Evolutionary conservation across 2,888 invertebrate species (phyloP).

Genomic region (Synanthedon tipuliformis): DNA sequence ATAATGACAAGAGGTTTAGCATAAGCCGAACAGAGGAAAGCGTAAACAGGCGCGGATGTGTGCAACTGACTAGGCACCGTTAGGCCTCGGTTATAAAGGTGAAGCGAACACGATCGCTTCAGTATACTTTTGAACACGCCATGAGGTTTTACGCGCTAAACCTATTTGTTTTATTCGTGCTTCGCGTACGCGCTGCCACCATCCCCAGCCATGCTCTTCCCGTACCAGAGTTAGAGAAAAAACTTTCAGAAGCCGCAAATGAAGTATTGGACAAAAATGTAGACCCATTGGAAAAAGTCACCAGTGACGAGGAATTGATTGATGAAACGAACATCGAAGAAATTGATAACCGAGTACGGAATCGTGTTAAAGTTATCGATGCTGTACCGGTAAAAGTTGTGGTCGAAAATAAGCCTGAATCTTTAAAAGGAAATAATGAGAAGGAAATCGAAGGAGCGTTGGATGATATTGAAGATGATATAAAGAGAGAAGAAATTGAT

Average conservation of each 20-base stretch:
- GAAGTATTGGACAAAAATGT: constrained; percentile 21
- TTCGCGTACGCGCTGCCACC: constrained; percentile 39
- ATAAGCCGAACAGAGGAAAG: constrained; percentile 22
- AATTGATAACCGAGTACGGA: constrained; percentile 31
- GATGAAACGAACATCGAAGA: constrained; percentile 29
- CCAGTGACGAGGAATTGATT: constrained; percentile 28
- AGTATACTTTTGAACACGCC: constrained; percentile 33
- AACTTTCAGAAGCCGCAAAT: constrained; percentile 16
- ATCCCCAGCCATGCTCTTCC: constrained; percentile 18
- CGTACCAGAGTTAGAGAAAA: constrained; percentile 16
- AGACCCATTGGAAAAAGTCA: constrained; percentile 18
- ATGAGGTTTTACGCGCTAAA: constrained; percentile 52
- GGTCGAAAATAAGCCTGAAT: constrained; percentile 24
- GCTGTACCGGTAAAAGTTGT: constrained; percentile 46
- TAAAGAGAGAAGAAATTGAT: constrained; percentile 37
- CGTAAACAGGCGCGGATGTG: constrained; percentile 29
- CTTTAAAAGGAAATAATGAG: constrained; percentile 16
- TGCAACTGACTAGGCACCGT: constrained; percentile 38
- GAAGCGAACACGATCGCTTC: constrained; percentile 23
- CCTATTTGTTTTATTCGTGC: constrained; percentile 32
- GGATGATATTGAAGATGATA: constrained; percentile 22
- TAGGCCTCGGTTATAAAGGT: constrained; percentile 51
- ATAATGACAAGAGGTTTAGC: constrained; percentile 54
- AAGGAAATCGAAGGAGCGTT: constrained; percentile 18
- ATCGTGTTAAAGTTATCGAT: constrained; percentile 16